Base-by-base conservation (phyloP, 2,888 invertebrate genomes). In the Pedicia rivosa region DNA sequence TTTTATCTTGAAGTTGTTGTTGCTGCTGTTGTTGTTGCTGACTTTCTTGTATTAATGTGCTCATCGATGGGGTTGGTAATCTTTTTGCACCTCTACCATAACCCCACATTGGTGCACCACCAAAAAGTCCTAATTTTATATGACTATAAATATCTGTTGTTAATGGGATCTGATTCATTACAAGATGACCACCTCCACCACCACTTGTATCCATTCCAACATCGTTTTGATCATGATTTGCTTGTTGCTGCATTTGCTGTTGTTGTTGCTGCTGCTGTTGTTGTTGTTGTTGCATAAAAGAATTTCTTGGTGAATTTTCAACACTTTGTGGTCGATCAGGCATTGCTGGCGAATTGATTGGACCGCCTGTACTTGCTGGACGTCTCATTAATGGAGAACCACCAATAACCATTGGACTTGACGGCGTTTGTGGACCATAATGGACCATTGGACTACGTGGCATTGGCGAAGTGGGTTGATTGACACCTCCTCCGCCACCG, bases 31-130 rank as follows among this genome's bases (percentile, higher is more conserved):
- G 16, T 26, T 25, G 31, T 33, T 39, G 25, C 35, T 37, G 27
- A 4, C 35, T 37, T 22, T 32, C 32, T 9, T 32, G 17, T 20
- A 32, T 32, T 32, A 32, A 8, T 8, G 32, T 9, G 13, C 32
- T 32, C 32, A 32, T 32, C 12, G 32, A 13, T n/a, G 54, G 50
- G 9, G 53, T 62, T 47, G 53, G 56, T 36, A 50, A 55, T 45
- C 48, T 53, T 48, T 56, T 65, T 34, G 53, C 61, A 46, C 46
- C 65, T 46, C 53, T 60, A 52, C 55, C 54, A n/a, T n/a, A n/a
- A 29, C 32, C 22, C 76, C 76, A 76, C 61, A 74, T 70, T 2
- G 76, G 75, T 1, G 76, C 68, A 5, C 78, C 78, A 15, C 78
- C 78, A 42, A 69, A 57, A 3, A 78, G 33, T 6, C 46, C 42